Base-by-base conservation (phyloP, 2,113 vertebrate genomes). In the Actinemys pallida region DNA sequence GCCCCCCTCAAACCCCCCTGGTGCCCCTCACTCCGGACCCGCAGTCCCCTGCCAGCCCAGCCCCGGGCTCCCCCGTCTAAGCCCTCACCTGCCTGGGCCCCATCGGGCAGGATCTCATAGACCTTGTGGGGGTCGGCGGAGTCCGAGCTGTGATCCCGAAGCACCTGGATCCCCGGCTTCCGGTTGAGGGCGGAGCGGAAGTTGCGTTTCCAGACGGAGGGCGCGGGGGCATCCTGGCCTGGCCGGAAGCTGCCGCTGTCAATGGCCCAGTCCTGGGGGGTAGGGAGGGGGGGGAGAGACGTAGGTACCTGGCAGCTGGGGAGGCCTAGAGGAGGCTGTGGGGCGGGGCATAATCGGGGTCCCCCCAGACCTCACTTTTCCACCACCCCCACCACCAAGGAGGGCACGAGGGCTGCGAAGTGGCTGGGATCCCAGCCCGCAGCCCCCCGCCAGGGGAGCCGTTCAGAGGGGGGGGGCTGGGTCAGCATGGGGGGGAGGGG, bases 191-290 rank as follows among this genome's bases (percentile, higher is more conserved):
- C 99, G 1, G 98, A 98, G 39, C 99, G 98, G 96, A 99, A 99
- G 97, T 99, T 99, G 93, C 99, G 98, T 96, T 99, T 99, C 99
- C 99, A 99, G 35, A 99, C 97, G 0, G 99, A 98, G 27, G 97
- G 75, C 3, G 99, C 98, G 1, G 98, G 98, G 1, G 62, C 69
- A 52, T 98, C 97, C 8, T 45, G 96, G 12, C 97, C 98, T 0
- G 97, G 97, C 35, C 62, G 81, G n/a, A 98, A 98, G n/a, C 94
- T 89, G 6, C 98, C 95, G 3, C 98, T 99, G 80, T 95, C 98
- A 87, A 98, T 98, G 0, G 99, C 99, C 99, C 99, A 99, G 47
- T 98, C 99, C 99, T 99, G 62, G 16, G 22, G 78, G 49, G n/a
- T 52, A 6, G 65, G 8, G 53, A 6, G 47, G 24, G 5, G 10